Base-by-base conservation (phyloP, 2,797 vertebrate genomes). In the Mus spretus region DNA sequence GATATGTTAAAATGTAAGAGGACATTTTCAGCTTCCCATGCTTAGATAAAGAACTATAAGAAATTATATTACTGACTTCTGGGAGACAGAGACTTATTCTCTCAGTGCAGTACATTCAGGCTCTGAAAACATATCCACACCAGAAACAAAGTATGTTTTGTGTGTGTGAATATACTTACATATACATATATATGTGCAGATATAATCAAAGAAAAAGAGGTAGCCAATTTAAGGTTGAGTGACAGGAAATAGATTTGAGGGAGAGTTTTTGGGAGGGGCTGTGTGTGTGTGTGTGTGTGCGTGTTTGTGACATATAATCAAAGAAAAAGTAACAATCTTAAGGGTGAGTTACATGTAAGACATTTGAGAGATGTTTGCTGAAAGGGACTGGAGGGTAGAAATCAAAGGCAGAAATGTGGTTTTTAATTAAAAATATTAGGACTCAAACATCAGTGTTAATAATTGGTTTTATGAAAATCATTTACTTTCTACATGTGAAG, bases 221-320 rank as follows among this genome's bases (percentile, higher is more conserved):
- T 34, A 47, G 22, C 5, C 10, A 84, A 61, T 14, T 82, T 61
- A 82, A 61, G 7, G n/a, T 3, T 17, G 37, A 40, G 3, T 15
- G 4, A 57, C 12, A 17, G n/a, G 34, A 8, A 37, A 37, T 34
- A 55, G 6, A 9, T 55, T n/a, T 81, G 53, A 57, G 11, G 53
- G 79, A 24, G 0, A 6, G 22, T 0, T 24, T 6, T 0, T 31
- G 1, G 20, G 12, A 14, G 1, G 20, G 53, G 19, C 1, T 57
- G 6, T 65, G 26, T 65, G 63, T 65, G 63, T 75, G 14, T 65
- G 15, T 44, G 22, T 61, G 15, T 17, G 37, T 28, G 8, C 61
- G 13, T 82, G 4, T 61, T 20, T 37, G 28, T 61, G 4, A 83
- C 24, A 82, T 59, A 82, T 15, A 61, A 40, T 37, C 20, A 57